phyloP scores from a whole-genome alignment of 2,797 vertebrate species.

The Centropyge bicolor region DNA sequence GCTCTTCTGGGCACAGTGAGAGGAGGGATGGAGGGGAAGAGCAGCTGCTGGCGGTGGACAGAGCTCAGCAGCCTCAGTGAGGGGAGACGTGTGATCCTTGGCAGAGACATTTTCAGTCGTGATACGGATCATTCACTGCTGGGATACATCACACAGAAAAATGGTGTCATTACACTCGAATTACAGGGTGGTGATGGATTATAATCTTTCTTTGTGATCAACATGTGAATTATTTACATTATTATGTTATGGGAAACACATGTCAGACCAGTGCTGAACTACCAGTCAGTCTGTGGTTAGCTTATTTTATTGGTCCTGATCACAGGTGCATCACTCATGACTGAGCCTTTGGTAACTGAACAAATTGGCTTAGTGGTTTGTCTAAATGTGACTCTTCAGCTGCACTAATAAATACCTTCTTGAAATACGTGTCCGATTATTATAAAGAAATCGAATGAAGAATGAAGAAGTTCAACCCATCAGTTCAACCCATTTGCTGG shows the following conservation, averaged over 20 bases:
- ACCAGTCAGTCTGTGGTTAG: too few relatives aligned
- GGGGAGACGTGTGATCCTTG: constrained; percentile 54
- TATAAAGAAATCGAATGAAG: too few relatives aligned
- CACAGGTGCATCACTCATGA: background rate
- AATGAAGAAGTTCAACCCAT: too few relatives aligned
- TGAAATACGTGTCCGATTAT: too few relatives aligned
- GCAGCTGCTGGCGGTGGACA: constrained; percentile 39
- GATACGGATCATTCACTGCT: constrained; percentile 44
- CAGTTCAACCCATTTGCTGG: background rate
- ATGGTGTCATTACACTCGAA: background rate
- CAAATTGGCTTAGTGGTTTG: background rate
- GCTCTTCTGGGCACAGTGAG: constrained; percentile 57
- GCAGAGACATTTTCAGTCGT: constrained; percentile 61
- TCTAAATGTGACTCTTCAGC: background rate
- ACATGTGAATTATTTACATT: background rate
- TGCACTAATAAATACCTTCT: background rate
- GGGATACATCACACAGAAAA: constrained; percentile 27
- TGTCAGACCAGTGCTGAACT: background rate
- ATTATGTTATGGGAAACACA: background rate
- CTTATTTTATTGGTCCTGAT: background rate
- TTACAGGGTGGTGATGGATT: background rate
- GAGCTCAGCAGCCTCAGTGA: constrained; percentile 56
- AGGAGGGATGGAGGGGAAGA: constrained; percentile 35
- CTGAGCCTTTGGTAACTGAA: background rate
- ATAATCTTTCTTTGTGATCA: background rate